Conservation (phyloP, 2,113 vertebrate genomes). For the Pituophis catenifer region DNA sequence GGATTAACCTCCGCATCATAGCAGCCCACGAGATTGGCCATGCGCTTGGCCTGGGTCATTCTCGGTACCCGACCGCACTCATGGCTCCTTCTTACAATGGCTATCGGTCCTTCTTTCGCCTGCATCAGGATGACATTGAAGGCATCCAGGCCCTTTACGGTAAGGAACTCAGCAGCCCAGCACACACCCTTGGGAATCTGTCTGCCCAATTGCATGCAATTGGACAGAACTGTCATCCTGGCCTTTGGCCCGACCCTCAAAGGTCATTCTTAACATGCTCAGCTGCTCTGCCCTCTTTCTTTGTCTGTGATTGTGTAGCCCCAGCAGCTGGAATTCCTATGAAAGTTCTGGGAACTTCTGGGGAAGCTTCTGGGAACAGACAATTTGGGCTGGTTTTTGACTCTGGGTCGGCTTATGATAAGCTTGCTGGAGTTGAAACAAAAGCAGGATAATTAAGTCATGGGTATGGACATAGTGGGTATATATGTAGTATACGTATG, state of each 20-base stretch:
- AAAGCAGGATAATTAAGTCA: background rate
- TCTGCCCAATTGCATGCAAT: background rate
- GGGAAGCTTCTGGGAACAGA: background rate
- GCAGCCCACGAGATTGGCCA: slow-evolving; percentile 86
- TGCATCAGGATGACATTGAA: slow-evolving; percentile 78
- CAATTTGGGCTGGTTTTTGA: too few species aligned
- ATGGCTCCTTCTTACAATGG: slow-evolving; percentile 84
- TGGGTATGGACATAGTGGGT: background rate
- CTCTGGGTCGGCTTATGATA: background rate
- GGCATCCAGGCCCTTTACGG: slow-evolving; percentile 85
- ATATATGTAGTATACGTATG: background rate
- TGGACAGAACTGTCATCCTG: background rate
- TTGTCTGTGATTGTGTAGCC: background rate
- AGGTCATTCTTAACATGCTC: too few species aligned
- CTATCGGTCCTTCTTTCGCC: slow-evolving; percentile 73
- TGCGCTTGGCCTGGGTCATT: slow-evolving; percentile 84
- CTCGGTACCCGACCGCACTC: slow-evolving; percentile 71
- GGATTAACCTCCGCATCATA: slow-evolving; percentile 82
- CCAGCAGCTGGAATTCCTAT: background rate
- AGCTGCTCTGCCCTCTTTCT: background rate
- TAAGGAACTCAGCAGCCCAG: slow-evolving; percentile 50
- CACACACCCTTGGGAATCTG: background rate
- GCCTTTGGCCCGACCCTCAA: background rate
- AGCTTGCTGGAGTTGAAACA: background rate
- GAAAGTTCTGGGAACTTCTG: too few species aligned